Conservation (phyloP, 2,113 vertebrate genomes). For the Odocoileus virginianus region DNA sequence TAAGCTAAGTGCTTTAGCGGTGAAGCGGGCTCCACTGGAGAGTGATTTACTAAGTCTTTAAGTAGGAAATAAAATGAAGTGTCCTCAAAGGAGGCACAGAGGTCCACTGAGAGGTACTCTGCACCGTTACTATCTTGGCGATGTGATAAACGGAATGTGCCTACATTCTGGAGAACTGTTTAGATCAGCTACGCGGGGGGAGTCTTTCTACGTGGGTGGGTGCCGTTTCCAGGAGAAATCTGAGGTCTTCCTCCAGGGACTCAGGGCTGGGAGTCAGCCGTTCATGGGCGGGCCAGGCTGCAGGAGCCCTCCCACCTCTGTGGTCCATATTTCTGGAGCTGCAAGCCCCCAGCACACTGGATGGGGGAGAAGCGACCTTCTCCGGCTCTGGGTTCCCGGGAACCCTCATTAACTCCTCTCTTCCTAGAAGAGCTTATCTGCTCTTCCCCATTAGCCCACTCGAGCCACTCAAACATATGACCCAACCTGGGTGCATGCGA, state of each 20-base stretch:
- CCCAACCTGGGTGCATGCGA: neutral
- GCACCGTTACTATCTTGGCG: neutral
- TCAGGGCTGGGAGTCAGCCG: fast-evolving
- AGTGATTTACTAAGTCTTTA: neutral
- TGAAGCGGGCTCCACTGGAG: neutral
- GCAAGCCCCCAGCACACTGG: fast-evolving
- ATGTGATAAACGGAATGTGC: neutral
- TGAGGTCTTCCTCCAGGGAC: neutral
- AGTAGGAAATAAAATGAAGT: neutral
- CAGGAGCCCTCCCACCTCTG: neutral
- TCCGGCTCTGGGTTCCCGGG: neutral
- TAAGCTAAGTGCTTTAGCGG: neutral
- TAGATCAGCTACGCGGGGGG: neutral
- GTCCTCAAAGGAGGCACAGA: neutral
- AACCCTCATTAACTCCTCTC: too few species aligned
- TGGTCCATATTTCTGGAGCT: too few species aligned
- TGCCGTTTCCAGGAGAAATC: neutral
- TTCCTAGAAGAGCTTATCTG: neutral
- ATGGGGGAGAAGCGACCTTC: fast-evolving
- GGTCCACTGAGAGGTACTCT: neutral
- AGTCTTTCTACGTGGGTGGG: fast-evolving
- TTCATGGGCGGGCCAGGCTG: fast-evolving
- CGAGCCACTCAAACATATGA: fast-evolving
- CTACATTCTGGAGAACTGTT: neutral
- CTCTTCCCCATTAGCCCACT: neutral